Percentiles rank a stretch among this genome's conserved stretches.
Evolutionary conservation across 2,888 invertebrate species (phyloP).

Genomic region (Craniophora ligustri): DNA sequence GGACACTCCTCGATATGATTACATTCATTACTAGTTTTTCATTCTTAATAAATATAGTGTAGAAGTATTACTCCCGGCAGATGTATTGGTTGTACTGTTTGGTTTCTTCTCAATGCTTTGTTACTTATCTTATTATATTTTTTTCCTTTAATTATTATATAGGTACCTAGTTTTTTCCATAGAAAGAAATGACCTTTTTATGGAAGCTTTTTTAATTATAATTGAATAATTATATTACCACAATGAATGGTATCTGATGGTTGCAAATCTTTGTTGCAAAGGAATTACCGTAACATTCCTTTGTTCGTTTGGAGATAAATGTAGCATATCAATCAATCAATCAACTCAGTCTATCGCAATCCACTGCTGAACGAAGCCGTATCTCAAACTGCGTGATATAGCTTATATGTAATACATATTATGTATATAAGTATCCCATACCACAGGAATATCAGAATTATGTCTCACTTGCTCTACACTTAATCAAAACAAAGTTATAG

Average conservation of each 20-base stretch:
- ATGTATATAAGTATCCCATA: neutral
- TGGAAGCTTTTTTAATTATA: neutral
- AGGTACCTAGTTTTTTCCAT: neutral
- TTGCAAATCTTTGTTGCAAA: conserved; percentile 10
- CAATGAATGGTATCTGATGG: too few species aligned
- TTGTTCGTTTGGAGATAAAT: neutral
- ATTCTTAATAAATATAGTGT: conserved; percentile 26
- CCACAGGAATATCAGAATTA: conserved; percentile 15
- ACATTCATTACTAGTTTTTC: conserved; percentile 41
- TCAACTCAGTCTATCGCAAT: too few species aligned
- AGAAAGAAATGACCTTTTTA: neutral
- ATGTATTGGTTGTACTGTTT: conserved; percentile 50
- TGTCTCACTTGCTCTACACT: conserved; percentile 29
- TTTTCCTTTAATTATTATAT: conserved; percentile 8
- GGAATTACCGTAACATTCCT: too few species aligned
- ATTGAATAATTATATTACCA: too few species aligned
- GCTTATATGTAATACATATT: neutral
- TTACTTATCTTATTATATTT: conserved; percentile 37
- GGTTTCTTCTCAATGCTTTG: conserved; percentile 24
- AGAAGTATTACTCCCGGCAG: conserved; percentile 43
- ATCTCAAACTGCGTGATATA: too few species aligned
- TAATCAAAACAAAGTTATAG: conserved; percentile 47
- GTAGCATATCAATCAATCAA: neutral
- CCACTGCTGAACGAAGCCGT: too few species aligned
- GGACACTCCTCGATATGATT: conserved; percentile 45